phyloP scores from a whole-genome alignment of 1,140 invertebrate genomes.

The Grapholita molesta region DNA sequence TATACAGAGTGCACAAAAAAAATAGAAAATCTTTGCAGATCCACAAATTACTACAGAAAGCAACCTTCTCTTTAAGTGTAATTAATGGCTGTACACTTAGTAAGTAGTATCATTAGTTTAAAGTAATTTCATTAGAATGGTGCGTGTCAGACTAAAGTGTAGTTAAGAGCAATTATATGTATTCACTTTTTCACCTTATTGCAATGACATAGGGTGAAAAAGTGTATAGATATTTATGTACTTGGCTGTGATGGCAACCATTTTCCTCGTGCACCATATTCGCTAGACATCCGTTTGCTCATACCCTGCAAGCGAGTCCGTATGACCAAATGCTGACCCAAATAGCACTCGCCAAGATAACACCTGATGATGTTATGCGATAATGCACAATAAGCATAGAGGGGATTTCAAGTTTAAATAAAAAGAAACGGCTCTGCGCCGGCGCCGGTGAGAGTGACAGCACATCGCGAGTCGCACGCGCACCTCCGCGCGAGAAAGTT shows the following conservation, averaged over 20 bases:
- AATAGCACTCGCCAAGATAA: slow-evolving; percentile 50
- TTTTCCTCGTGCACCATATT: not conserved
- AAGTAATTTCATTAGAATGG: too few relatives aligned
- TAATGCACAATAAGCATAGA: slow-evolving; percentile 51
- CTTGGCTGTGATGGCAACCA: not conserved
- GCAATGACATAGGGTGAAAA: not conserved
- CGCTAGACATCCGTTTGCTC: not conserved
- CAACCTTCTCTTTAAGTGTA: too few relatives aligned
- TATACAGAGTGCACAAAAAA: too few relatives aligned
- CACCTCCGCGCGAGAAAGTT: slow-evolving; percentile 55
- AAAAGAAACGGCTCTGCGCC: slow-evolving; percentile 54
- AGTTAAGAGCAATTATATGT: too few relatives aligned
- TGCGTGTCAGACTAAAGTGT: too few relatives aligned
- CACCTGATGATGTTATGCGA: slow-evolving; percentile 52
- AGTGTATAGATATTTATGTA: not conserved
- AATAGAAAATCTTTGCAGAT: too few relatives aligned
- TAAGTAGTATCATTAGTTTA: too few relatives aligned
- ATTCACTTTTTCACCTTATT: not conserved
- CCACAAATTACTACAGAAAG: too few relatives aligned
- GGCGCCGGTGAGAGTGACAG: slow-evolving; percentile 66
- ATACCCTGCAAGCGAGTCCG: not conserved
- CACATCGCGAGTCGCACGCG: slow-evolving; percentile 43
- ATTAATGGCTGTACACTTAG: too few relatives aligned
- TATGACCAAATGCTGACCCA: slow-evolving; percentile 31
- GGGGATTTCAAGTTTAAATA: slow-evolving; percentile 66